Percentiles rank a stretch among this genome's conserved stretches.
These are phyloP conservation scores for Melieria omissa DNA, from an alignment of 2,888 invertebrate species.

Conservation along the genomic window DNA sequence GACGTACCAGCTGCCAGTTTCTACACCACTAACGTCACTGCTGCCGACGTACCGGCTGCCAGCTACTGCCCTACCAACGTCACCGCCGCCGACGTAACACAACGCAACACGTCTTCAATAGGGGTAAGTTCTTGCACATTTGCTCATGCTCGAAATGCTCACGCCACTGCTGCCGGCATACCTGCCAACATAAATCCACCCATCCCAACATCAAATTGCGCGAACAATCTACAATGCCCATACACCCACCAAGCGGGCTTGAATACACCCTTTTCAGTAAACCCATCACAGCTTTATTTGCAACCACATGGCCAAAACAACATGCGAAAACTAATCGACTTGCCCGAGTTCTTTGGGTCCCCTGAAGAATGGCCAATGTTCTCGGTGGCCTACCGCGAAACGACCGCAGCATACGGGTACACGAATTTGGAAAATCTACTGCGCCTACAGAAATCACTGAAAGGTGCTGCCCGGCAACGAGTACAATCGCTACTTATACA, in stretches of 20 bases:
- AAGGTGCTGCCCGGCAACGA: slow-evolving; percentile 17
- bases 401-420: slow-evolving; percentile 31
- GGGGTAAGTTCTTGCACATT: neutral
- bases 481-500: slow-evolving; percentile 21
- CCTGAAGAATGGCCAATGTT: too few species aligned
- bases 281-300: too few species aligned
- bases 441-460: slow-evolving; percentile 29
- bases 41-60: neutral
- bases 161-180: neutral
- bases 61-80: neutral
- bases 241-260: neutral
- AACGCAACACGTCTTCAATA: neutral
- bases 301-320: neutral
- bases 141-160: neutral
- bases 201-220: neutral
- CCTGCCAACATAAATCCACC: neutral
- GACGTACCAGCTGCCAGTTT: neutral
- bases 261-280: neutral
- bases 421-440: slow-evolving; percentile 31
- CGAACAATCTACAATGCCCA: neutral
- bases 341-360: slow-evolving; percentile 37
- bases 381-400: slow-evolving; percentile 23
- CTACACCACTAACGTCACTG: neutral
- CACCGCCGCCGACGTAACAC: neutral
- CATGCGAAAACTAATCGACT: slow-evolving; percentile 31